Conservation (phyloP, 2,797 vertebrate species). For the Poeciliopsis infans region DNA sequence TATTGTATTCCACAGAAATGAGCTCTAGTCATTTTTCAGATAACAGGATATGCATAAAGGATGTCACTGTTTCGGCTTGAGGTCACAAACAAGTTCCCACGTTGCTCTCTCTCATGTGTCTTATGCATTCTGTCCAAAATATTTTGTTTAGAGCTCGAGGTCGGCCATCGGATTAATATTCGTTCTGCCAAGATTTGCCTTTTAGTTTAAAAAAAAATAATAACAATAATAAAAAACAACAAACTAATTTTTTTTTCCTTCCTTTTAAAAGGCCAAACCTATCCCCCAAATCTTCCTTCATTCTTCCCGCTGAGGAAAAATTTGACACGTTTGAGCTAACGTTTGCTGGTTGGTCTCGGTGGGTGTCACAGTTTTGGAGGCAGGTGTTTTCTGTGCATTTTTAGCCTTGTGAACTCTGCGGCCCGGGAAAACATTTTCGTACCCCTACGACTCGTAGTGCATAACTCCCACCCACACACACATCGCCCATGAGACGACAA, state of each 20-base stretch:
- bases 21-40: constrained; percentile 83
- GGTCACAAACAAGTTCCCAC: constrained; percentile 80
- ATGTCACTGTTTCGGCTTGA: constrained; percentile 83
- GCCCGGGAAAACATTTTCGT: constrained; percentile 73
- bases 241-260: constrained; percentile 24
- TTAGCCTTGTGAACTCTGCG: constrained; percentile 74
- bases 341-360: constrained; percentile 78
- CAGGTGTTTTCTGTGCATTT: constrained; percentile 80
- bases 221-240: constrained; percentile 18
- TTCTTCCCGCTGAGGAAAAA: constrained; percentile 69
- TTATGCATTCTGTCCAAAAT: constrained; percentile 61
- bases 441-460: constrained; percentile 78
- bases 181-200: constrained; percentile 62
- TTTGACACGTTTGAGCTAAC: constrained; percentile 73
- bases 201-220: constrained; percentile 56
- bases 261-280: constrained; percentile 58
- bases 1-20: constrained; percentile 87
- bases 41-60: constrained; percentile 85
- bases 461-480: constrained; percentile 76
- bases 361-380: constrained; percentile 80
- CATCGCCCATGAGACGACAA: constrained; percentile 76
- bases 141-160: constrained; percentile 62
- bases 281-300: constrained; percentile 47
- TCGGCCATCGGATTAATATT: constrained; percentile 59
- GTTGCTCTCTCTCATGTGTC: constrained; percentile 65